These are phyloP conservation scores for Hystrix brachyura DNA, from an alignment of 2,113 vertebrate genomes.

Conservation along the genomic window DNA sequence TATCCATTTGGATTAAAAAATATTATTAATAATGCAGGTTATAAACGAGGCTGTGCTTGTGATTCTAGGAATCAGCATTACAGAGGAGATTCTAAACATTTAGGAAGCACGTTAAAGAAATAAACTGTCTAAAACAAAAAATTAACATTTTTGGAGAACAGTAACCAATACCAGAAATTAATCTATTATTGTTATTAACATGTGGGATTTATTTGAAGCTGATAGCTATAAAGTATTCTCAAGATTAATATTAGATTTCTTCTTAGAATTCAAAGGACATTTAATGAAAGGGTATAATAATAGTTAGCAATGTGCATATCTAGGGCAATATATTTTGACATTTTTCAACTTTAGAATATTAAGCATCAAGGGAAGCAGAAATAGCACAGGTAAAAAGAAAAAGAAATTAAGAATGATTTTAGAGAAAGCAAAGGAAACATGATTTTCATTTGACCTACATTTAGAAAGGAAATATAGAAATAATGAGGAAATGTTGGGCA, in stretches of 20 bases:
- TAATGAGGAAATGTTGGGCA: not conserved
- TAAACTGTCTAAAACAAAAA: conserved; percentile 16
- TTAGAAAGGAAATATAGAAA: conserved; percentile 64
- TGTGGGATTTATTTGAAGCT: not conserved
- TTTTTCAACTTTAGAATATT: conserved; percentile 67
- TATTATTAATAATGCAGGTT: not conserved
- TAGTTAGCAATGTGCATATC: conserved; percentile 65
- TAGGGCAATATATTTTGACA: conserved; percentile 79
- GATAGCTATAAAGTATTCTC: conserved; percentile 18
- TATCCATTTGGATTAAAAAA: not conserved
- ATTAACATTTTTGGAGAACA: not conserved
- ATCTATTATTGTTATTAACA: not conserved
- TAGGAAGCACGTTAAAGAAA: not conserved
- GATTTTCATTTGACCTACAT: conserved; percentile 82
- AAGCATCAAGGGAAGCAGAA: conserved; percentile 83
- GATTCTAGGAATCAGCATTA: not conserved
- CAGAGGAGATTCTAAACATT: not conserved
- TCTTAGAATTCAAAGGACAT: conserved; percentile 53
- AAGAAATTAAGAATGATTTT: conserved; percentile 79
- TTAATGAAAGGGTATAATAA: conserved; percentile 41
- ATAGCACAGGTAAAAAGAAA: conserved; percentile 79
- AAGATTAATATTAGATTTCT: conserved; percentile 44
- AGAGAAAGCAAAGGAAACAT: conserved; percentile 76
- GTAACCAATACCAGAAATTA: conserved; percentile 31
- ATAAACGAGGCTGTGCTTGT: not conserved